phyloP scores from a whole-genome alignment of 2,113 vertebrate species.

The Motacilla tschutschensis region DNA sequence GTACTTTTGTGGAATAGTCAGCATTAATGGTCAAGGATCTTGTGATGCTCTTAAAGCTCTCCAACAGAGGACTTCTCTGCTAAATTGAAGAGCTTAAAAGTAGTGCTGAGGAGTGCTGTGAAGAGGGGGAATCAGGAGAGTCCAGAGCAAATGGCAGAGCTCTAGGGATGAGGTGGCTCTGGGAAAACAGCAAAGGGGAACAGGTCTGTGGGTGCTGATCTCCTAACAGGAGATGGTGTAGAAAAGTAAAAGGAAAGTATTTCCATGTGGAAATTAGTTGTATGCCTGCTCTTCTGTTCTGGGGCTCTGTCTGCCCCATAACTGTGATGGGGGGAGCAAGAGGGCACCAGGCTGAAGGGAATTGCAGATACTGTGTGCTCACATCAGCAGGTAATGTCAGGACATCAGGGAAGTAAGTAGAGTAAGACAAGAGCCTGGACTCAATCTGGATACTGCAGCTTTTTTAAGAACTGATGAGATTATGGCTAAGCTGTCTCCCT shows the following conservation, averaged over 20 bases:
- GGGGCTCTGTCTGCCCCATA: background rate
- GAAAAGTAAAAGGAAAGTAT: background rate
- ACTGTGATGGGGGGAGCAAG: background rate
- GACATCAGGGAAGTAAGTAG: background rate
- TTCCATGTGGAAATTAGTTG: background rate
- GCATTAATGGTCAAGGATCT: background rate
- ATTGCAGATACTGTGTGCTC: background rate
- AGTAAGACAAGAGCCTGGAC: background rate
- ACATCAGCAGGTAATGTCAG: background rate
- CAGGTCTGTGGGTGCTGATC: background rate
- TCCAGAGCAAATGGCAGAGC: background rate
- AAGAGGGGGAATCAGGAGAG: background rate
- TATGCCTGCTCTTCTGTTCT: background rate
- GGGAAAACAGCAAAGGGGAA: accelerated
- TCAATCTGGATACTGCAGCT: background rate
- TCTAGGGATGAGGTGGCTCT: background rate
- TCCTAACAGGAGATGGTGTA: background rate
- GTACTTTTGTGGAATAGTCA: background rate
- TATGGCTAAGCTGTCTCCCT: background rate
- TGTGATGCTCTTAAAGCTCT: background rate
- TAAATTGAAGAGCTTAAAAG: background rate
- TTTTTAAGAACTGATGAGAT: background rate
- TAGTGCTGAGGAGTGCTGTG: background rate
- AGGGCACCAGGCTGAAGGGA: background rate
- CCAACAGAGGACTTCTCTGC: background rate